Evolutionary conservation across 2,888 invertebrate species (phyloP), one percentile per base, ranked within the genome.

Genomic region (Caenorhabditis drosophilae): DNA sequence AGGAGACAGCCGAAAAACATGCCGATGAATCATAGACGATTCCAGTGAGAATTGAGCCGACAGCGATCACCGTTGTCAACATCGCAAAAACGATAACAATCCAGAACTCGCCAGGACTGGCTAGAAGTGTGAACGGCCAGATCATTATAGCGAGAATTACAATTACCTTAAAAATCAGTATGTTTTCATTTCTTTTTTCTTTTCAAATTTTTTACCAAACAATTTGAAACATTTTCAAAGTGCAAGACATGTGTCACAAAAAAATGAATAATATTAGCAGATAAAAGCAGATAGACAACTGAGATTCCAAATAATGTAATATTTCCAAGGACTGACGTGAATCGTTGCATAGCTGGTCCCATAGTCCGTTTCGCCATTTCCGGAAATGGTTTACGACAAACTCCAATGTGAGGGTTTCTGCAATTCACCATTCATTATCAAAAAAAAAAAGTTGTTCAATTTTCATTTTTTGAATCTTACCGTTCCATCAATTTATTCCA

Each of bases 81-180:
- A 82, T 82, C 4, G 82, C 82, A 15, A 77, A 59, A 7, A 82
- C 79, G n/a, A 82, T 77, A 1, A 80, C 81, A 27, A 68, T 59
- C 81, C 81, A 81, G 50, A 82, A 82, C 44, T 82, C 82, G 45
- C 78, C 77, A n/a, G 82, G 82, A 44, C 79, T 79, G 31, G 76
- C 78, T 25, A 82, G 57, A 36, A 80, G 70, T 18, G 80, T 82
- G 49, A 82, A 76, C 15, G 82, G 82, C 54, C 74, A 61, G n/a
- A 82, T 74, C 23, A 73, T 16, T 3, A 73, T 27, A 6, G 76
- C 73, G 18, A 76, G 46, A 15, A 38, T 58, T 16, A 34, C 49
- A 25, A 63, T 63, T 4, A n/a, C n/a, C n/a, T n/a, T n/a, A n/a
- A n/a, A n/a, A n/a, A n/a, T n/a, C n/a, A n/a, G n/a, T n/a, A n/a